Evolutionary conservation across 2,888 invertebrate species (phyloP).

Genomic region (Drosophila fulvimacula): DNA sequence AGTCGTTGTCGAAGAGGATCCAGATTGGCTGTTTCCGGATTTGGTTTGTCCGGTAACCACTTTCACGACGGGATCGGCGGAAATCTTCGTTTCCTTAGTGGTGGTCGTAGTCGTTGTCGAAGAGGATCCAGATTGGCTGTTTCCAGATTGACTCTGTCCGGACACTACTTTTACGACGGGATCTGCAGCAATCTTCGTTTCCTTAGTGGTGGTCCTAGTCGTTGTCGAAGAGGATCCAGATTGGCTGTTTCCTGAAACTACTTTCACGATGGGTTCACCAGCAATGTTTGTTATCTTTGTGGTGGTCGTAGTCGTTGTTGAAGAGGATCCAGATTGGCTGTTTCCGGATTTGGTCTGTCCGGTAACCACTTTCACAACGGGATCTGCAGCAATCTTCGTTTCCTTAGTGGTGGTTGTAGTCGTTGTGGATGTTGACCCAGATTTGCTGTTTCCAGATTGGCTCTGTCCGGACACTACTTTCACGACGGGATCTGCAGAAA

Average conservation of each 20-base stretch:
- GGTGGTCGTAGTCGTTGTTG: background rate
- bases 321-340: background rate
- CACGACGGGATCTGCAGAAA: background rate
- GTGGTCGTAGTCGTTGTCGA: background rate
- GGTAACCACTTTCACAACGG: background rate
- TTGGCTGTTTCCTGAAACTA: background rate
- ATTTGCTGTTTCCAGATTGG: background rate
- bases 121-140: background rate
- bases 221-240: slow-evolving; percentile 1
- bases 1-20: background rate
- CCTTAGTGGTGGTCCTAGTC: background rate
- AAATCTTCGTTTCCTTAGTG: background rate
- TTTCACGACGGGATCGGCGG: background rate
- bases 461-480: background rate
- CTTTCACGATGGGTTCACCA: background rate
- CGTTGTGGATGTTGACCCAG: background rate
- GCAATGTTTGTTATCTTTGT: background rate
- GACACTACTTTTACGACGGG: background rate
- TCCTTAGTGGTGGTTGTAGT: background rate
- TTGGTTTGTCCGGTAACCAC: background rate
- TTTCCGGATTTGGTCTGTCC: background rate
- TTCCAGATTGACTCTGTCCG: background rate
- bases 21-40: background rate
- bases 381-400: background rate
- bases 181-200: too few relatives aligned